A percentile compares a stretch with the other conserved stretches of the same genome.
phyloP scores from a whole-genome alignment of 2,888 invertebrate species.

The Euphydryas editha region DNA sequence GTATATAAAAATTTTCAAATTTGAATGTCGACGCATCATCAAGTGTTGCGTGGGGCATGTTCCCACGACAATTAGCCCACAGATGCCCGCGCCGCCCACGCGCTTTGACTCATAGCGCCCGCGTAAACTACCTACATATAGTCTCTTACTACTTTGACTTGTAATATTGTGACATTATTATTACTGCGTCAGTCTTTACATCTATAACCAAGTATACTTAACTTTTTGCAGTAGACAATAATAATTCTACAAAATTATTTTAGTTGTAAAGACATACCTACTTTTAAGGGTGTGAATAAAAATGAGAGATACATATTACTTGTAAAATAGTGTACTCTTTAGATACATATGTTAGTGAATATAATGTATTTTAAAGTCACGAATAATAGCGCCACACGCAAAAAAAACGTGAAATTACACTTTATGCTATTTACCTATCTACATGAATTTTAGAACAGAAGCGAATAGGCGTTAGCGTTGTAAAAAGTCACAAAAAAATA shows the following conservation, averaged over 20 bases:
- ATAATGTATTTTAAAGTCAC: not conserved
- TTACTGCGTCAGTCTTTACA: not conserved
- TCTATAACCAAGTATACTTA: not conserved
- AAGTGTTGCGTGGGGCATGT: slow-evolving; percentile 51
- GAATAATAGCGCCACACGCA: not conserved
- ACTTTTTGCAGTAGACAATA: not conserved
- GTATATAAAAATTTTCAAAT: not conserved
- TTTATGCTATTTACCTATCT: slow-evolving; percentile 12
- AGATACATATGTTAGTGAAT: not conserved
- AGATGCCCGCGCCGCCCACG: slow-evolving; percentile 51
- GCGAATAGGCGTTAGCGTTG: too few species aligned
- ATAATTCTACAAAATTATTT: not conserved
- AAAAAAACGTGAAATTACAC: slow-evolving; percentile 12
- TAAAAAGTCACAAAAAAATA: too few species aligned
- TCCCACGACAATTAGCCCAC: slow-evolving; percentile 80
- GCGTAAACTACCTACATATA: not conserved
- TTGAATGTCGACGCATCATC: slow-evolving; percentile 11
- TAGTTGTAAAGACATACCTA: too few species aligned
- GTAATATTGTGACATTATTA: not conserved
- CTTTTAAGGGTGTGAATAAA: not conserved
- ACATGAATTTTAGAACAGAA: too few species aligned
- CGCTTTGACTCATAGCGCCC: slow-evolving; percentile 48
- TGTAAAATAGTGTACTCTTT: not conserved
- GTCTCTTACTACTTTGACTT: slow-evolving; percentile 5
- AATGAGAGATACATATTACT: not conserved